These are phyloP conservation scores for Heliconius congener DNA, from an alignment of 1,140 invertebrate genomes.

Conservation along the genomic window DNA sequence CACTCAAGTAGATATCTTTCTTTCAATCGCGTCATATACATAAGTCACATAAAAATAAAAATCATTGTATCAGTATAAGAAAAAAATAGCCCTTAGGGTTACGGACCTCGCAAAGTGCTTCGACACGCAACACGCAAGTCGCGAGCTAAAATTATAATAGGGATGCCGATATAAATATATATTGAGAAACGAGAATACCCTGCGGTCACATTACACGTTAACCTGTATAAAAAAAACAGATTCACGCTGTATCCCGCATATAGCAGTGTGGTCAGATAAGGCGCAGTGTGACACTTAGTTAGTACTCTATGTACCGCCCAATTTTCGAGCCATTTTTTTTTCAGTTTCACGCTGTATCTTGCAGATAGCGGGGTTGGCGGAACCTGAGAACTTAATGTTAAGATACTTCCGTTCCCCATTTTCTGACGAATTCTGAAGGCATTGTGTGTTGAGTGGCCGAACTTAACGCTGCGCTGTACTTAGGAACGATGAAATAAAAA, in stretches of 20 bases:
- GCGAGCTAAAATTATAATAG: slow-evolving; percentile 7
- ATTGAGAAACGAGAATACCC: background rate
- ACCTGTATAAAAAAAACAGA: background rate
- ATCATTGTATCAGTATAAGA: background rate
- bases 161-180: background rate
- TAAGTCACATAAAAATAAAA: background rate
- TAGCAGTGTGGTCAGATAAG: background rate
- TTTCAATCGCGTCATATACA: too few species aligned
- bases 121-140: background rate
- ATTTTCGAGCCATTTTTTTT: background rate
- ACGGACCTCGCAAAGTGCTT: background rate
- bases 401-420: too few species aligned
- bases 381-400: too few species aligned
- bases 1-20: too few species aligned
- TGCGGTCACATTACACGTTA: background rate
- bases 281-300: background rate
- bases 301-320: background rate
- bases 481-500: too few species aligned
- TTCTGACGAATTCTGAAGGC: too few species aligned
- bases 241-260: background rate
- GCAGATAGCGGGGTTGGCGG: background rate
- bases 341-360: background rate
- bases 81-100: slow-evolving; percentile 1
- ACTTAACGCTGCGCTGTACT: too few species aligned
- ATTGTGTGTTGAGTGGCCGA: too few species aligned